phyloP scores from a whole-genome alignment of 2,888 invertebrate genomes.

The Dorcus hopei region DNA sequence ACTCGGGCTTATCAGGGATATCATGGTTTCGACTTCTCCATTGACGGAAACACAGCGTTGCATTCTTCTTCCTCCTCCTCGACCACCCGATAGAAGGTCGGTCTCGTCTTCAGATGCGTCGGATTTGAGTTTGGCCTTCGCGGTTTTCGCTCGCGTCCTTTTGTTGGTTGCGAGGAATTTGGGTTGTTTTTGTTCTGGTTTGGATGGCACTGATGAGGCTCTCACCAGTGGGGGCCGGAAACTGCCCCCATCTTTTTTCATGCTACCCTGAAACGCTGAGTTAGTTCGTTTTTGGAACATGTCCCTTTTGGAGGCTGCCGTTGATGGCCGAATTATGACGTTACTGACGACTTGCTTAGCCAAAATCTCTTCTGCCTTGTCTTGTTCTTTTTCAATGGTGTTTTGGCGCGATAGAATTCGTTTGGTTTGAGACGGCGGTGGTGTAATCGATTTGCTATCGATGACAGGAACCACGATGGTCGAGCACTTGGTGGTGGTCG shows the following conservation, averaged over 20 bases:
- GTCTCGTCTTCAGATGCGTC: constrained; percentile 8
- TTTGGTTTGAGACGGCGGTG: constrained; percentile 1
- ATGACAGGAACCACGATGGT: constrained; percentile 39
- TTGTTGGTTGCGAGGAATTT: constrained; percentile 38
- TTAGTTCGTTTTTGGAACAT: constrained; percentile 44
- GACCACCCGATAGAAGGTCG: neutral
- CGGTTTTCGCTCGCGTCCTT: constrained; percentile 25
- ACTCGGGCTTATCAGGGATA: constrained; percentile 64
- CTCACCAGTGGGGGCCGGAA: constrained; percentile 40
- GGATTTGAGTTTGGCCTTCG: constrained; percentile 22
- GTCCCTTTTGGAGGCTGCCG: constrained; percentile 40
- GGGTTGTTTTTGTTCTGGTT: constrained; percentile 30
- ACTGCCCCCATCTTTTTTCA: constrained; percentile 24
- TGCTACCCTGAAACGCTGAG: constrained; percentile 40
- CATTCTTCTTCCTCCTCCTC: constrained; percentile 5
- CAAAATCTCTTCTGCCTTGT: neutral
- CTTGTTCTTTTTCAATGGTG: constrained; percentile 3
- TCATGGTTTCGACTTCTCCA: constrained; percentile 61
- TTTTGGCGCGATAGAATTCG: constrained; percentile 1
- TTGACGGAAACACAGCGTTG: constrained; percentile 34
- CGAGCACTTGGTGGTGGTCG: constrained; percentile 5
- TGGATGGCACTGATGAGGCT: constrained; percentile 40
- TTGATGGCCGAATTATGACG: constrained; percentile 33
- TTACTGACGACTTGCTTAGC: neutral
- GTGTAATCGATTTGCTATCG: constrained; percentile 24